A percentile compares a stretch with the other conserved stretches of the same genome.
These are phyloP conservation scores for Zonitis immaculata DNA, from an alignment of 2,888 invertebrate genomes.

Conservation along the genomic window DNA sequence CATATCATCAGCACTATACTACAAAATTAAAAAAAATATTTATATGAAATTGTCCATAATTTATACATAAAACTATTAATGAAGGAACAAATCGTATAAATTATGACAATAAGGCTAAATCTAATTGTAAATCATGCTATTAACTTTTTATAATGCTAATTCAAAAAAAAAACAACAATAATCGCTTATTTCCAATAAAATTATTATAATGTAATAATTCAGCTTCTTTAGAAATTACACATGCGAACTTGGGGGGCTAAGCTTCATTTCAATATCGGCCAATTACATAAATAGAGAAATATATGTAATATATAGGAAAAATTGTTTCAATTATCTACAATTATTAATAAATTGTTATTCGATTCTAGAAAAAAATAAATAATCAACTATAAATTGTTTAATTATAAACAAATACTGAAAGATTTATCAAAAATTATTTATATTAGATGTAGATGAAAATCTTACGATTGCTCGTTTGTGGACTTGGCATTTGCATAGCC, in stretches of 20 bases:
- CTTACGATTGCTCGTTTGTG: slow-evolving; percentile 70
- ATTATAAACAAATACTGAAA: slow-evolving; percentile 3
- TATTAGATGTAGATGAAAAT: slow-evolving; percentile 16
- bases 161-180: slow-evolving; percentile 22
- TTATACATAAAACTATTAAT: slow-evolving; percentile 16
- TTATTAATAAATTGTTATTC: not conserved
- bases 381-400: not conserved
- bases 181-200: slow-evolving; percentile 10
- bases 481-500: slow-evolving; percentile 68
- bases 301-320: no score
- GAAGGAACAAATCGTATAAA: slow-evolving; percentile 13
- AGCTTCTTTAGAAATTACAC: slow-evolving; percentile 32
- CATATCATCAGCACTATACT: slow-evolving; percentile 49
- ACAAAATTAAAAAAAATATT: slow-evolving; percentile 34
- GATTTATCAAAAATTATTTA: slow-evolving; percentile 8
- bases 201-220: slow-evolving; percentile 18
- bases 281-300: not conserved
- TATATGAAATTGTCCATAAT: slow-evolving; percentile 3
- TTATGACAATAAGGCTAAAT: slow-evolving; percentile 2
- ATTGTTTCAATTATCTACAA: not conserved
- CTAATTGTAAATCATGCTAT: slow-evolving; percentile 26
- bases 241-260: slow-evolving; percentile 34
- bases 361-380: not conserved
- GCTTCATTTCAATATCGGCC: slow-evolving; percentile 16
- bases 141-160: slow-evolving; percentile 22